Evolutionary conservation across 2,888 invertebrate genomes (phyloP), one percentile per base, ranked within the genome.

Genomic region (Archips crataeganus): DNA sequence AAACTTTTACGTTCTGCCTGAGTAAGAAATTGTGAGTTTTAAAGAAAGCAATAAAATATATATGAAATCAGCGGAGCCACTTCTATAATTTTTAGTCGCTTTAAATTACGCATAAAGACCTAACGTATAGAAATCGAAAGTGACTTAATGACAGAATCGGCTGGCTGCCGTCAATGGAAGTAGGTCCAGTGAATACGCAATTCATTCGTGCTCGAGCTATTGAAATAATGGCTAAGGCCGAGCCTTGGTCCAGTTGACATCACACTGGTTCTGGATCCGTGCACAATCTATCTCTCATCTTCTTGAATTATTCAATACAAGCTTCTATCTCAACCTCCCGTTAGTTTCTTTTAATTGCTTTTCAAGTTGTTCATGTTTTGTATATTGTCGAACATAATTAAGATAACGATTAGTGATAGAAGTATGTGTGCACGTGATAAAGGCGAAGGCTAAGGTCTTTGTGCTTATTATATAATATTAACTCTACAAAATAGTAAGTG

Each of bases 171-270:
- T 65, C 51, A 70, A 65, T 74, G 69, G 69, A 70, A 74, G 74
- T 65, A 65, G 65, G 70, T 65, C 70, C 74, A 74, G 70, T 70
- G 77, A 79, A 80, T 79, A 77, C 76, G 79, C 81, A 80, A 80
- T 81, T 74, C 79, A 80, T 79, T 74, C 79, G 79, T 82, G 80
- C 79, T 76, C 79, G 71, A 83, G 80, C 84, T 74, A 86, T 89
- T 90, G 85, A 86, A 85, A 81, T 88, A 90, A 92, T 90, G 82
- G 86, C 87, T 85, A 86, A 88, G 88, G 87, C 83, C 87, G 79
- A 84, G 85, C 92, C 92, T 91, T 91, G 91, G 88, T 89, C 90
- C 84, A 87, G 81, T 90, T 90, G 86, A 85, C 84, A 85, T 85
- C 86, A 85, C 80, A 81, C 79, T 78, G 80, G 81, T 83, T 87